Evolutionary conservation across 1,140 invertebrate genomes (phyloP).

Genomic region (Hirudo medicinalis): DNA sequence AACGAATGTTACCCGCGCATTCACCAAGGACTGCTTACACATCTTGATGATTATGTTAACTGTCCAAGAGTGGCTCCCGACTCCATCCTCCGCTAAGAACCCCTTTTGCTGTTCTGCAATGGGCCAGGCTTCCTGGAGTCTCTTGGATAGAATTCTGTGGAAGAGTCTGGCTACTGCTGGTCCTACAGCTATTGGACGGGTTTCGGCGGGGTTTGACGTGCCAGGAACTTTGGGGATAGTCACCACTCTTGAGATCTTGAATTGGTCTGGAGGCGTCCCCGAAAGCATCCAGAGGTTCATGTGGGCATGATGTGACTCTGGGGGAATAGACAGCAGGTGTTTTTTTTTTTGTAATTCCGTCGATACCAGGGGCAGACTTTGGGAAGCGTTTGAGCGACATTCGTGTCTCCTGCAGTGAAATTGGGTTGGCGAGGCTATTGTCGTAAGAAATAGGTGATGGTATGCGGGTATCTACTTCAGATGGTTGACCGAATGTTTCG

Average conservation of each 20-base stretch:
- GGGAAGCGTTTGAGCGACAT: no score
- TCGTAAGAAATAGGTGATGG: no score
- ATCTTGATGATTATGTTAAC: background rate
- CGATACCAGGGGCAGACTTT: background rate
- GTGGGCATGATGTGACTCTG: background rate
- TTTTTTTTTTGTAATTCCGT: background rate
- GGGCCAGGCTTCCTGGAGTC: background rate
- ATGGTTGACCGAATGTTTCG: no score
- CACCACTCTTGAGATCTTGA: background rate
- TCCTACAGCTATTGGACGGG: slow-evolving; percentile 29
- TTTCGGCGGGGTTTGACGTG: background rate
- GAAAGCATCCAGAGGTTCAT: background rate
- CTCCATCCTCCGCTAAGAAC: background rate
- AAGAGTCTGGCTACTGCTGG: slow-evolving; percentile 41
- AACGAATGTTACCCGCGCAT: background rate
- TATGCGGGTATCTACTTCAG: no score
- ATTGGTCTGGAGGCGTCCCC: background rate
- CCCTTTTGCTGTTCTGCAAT: background rate
- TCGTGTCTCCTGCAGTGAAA: no score
- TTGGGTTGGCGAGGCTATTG: no score
- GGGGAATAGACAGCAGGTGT: background rate
- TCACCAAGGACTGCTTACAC: background rate
- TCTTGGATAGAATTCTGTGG: background rate
- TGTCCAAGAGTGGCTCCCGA: background rate
- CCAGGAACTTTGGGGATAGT: background rate